A percentile compares a stretch with the other conserved stretches of the same genome.
Evolutionary conservation across 2,888 invertebrate genomes (phyloP).

Genomic region (Celastrina argiolus): DNA sequence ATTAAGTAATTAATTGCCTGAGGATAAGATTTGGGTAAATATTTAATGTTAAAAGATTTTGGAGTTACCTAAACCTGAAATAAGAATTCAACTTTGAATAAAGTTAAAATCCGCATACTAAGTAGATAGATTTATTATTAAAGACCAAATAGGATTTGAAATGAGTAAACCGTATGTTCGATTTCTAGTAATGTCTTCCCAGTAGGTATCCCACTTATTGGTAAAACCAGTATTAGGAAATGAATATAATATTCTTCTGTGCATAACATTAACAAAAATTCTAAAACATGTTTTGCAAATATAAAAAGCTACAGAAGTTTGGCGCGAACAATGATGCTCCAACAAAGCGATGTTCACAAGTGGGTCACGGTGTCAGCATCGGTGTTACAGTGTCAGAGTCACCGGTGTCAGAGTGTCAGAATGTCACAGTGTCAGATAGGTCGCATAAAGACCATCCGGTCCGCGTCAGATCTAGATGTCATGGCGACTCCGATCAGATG

Average conservation of each 20-base stretch:
- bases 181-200: no score
- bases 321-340: conserved; percentile 9
- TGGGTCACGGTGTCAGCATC: conserved; percentile 57
- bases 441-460: conserved; percentile 37
- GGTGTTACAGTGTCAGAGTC: conserved; percentile 32
- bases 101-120: no score
- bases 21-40: neutral
- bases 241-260: no score
- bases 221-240: no score
- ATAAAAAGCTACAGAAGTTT: neutral
- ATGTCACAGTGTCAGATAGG: conserved; percentile 27
- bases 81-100: no score
- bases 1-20: neutral
- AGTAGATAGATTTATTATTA: no score
- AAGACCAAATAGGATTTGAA: no score
- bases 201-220: no score
- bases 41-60: neutral
- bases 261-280: neutral
- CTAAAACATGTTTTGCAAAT: neutral
- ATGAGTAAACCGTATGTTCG: no score
- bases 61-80: neutral
- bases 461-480: conserved; percentile 34
- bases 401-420: conserved; percentile 42
- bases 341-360: conserved; percentile 56
- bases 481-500: neutral